Percentiles rank a stretch among this genome's conserved stretches.
These are phyloP conservation scores for Gadus macrocephalus DNA, from an alignment of 2,113 vertebrate genomes.

Conservation along the genomic window DNA sequence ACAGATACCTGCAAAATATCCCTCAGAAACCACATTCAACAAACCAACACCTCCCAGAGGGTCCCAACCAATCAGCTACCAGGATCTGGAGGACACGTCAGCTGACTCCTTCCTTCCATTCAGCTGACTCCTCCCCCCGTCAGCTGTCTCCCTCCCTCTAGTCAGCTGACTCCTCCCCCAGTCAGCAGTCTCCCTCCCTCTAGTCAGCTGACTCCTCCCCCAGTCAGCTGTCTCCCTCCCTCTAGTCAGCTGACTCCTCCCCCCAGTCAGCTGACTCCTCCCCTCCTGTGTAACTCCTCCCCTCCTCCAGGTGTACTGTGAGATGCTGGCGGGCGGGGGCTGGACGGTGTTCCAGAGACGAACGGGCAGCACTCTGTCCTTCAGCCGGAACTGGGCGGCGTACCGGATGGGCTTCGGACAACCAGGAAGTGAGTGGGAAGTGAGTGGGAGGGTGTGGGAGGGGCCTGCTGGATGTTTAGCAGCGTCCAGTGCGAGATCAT, in stretches of 20 bases:
- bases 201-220: too few species aligned
- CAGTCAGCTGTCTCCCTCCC: too few species aligned
- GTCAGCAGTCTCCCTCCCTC: background rate
- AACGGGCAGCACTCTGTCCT: constrained; percentile 37
- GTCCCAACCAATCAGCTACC: too few species aligned
- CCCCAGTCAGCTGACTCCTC: background rate
- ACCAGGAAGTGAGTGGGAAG: constrained; percentile 31
- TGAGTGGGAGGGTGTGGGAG: too few species aligned
- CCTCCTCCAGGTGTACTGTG: constrained; percentile 59
- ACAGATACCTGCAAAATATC: background rate
- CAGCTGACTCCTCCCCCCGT: too few species aligned
- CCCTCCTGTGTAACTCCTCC: background rate
- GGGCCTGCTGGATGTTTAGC: background rate
- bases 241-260: background rate
- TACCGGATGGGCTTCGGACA: constrained; percentile 64
- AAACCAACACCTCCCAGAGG: too few species aligned
- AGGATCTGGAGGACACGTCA: too few species aligned
- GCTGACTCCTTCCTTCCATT: too few species aligned
- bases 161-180: too few species aligned
- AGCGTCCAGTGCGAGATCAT: too few species aligned
- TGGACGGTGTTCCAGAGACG: constrained; percentile 71
- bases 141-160: background rate
- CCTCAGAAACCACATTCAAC: background rate
- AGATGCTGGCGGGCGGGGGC: constrained; percentile 61
- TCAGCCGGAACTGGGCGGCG: constrained; percentile 48